Evolutionary conservation across 2,888 invertebrate species (phyloP), one percentile per base, ranked within the genome.

Genomic region (Drosophila fulvimacula): DNA sequence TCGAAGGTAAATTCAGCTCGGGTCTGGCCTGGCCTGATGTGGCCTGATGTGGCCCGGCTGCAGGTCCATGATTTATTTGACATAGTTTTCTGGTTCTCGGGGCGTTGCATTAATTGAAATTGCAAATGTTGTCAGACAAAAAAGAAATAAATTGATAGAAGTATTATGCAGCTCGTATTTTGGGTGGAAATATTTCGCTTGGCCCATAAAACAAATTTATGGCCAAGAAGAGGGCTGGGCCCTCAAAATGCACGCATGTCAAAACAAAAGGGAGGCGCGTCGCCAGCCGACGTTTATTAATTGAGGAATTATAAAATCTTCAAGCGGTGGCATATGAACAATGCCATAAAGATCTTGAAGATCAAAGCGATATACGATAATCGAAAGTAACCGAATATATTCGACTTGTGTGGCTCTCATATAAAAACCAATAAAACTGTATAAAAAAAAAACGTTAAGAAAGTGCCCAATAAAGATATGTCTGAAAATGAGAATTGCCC

Each of bases 51-150:
- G 51, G 32, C 53, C 48, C 38, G 62, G 32, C 30, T 49, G 60
- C 57, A 53, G 46, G 61, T 75, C 70, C 76, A 79, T 91, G 91
- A 91, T 91, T 91, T 91, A 91, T 91, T 82, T 90, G 85, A 88
- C 89, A 90, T 79, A 90, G 77, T 90, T 88, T 77, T 72, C 48
- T 73, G 19, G 62, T 65, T 75, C 69, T 67, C 44, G 61, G 81
- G 89, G 89, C 89, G 84, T 88, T 85, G 84, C 80, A 84, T 90
- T 90, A 90, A 89, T 87, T 90, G 80, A 89, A 90, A 89, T 89
- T 88, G 90, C 90, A 89, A 90, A 90, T 90, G 72, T 69, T 69
- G 70, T 48, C 58, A 52, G 60, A 69, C 24, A 17, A n/a, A 38
- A 32, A 5, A 21, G 34, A 19, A 42, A 19, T 38, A 72, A 81